Base-by-base conservation (phyloP, 2,113 vertebrate genomes). In the Pachycephala philippinensis region DNA sequence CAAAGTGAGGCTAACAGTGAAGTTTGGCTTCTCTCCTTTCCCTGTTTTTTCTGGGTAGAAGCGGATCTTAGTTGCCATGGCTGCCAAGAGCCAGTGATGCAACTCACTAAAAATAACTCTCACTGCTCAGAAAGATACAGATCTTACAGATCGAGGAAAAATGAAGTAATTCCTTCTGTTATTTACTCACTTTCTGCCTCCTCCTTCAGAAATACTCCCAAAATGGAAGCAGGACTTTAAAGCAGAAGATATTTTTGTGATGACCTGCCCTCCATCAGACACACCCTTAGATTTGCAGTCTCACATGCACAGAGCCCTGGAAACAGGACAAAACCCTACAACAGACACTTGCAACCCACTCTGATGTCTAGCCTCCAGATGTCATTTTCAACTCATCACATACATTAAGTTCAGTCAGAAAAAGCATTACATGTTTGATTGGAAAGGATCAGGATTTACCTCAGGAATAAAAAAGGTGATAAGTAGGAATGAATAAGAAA, bases 401-500 rank as follows among this genome's bases (percentile, higher is more conserved):
- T 44, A n/a, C 35, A 50, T n/a, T 24, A 70, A 50, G 39, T 64
- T 80, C 42, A 50, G 54, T 47, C 68, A 77, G 71, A 75, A 89
- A 78, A 93, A 63, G 15, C 52, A 64, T 95, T 68, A 42, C 10
- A 19, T 17, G 18, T 89, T 78, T 84, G 39, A 78, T 84, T 18
- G 60, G 39, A 84, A 92, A 78, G 40, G 39, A 86, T 65, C 40
- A 63, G 60, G 72, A 60, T 87, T 86, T 89, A 90, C 31, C n/a
- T 89, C 64, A 63, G 78, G 49, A 95, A 90, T 70, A 52, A 92
- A 88, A 92, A 60, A 21, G 1, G 6, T 70, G 30, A 10, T 80
- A 90, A 95, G 50, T 68, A 75, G 15, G 17, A 47, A 81, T 78
- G 83, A 91, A 90, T 71, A 96, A 90, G 26, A 95, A 93, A 84